Evolutionary conservation across 2,113 vertebrate genomes (phyloP), one percentile per base, ranked within the genome.

Genomic region (Stegastes partitus): DNA sequence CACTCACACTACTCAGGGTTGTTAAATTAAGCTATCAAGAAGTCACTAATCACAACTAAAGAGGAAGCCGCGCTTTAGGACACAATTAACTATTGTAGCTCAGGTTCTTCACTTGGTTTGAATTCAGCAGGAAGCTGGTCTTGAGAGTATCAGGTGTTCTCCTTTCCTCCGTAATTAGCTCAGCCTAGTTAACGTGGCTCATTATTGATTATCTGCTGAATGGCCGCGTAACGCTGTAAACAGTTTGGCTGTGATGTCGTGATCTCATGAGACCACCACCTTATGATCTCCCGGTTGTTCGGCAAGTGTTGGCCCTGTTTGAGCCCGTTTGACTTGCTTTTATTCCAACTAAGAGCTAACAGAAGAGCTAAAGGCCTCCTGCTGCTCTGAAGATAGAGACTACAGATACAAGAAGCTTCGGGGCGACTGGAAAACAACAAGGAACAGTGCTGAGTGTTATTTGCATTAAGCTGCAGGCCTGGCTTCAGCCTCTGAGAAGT

Each of bases 241-340:
- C 57, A 63, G 23, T 11, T 66, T 77, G 58, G 37, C 76, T 66
- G 72, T 63, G 22, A 63, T 10, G 76, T 57, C 45, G 21, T 61
- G 31, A 77, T 63, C 79, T 83, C 73, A 87, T 16, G 79, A 81
- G 64, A 80, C 54, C 70, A 66, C 15, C 51, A 63, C 65, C 49
- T 18, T 80, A 51, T 64, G 59, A 68, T 73, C 74, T 9, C 68
- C 42, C 18, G 44, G 44, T 73, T 74, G 79, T 86, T 85, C 6
- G 28, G 69, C 74, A 68, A 51, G 42, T n/a, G 47, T 77, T 59
- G 5, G 18, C 55, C 51, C 51, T 66, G 42, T 81, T 79, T 69
- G 42, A 72, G 56, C 21, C 47, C 21, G 31, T 83, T 49, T 68
- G 64, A 79, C 9, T 59, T 47, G 68, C 68, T 83, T 74, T 82